Evolutionary conservation across 2,113 vertebrate genomes (phyloP).

Genomic region (Semicossyphus pulcher): DNA sequence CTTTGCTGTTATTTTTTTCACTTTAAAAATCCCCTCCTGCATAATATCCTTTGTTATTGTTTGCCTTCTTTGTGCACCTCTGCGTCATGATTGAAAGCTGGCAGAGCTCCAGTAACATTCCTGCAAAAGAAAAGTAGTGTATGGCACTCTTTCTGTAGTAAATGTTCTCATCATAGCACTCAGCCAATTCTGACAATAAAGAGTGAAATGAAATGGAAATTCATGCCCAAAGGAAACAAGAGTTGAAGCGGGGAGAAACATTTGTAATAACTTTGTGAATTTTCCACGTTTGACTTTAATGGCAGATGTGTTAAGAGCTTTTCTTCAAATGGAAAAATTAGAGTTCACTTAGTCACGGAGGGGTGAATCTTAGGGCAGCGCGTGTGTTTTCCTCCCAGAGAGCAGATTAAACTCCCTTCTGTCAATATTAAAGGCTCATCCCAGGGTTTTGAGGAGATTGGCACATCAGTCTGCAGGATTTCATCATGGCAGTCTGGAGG

Average conservation of each 20-base stretch:
- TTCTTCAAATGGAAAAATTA: constrained; percentile 45
- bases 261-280: constrained; percentile 41
- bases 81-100: not conserved
- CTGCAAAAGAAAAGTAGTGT: constrained; percentile 17
- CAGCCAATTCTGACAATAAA: constrained; percentile 29
- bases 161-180: constrained; percentile 40
- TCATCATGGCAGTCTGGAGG: constrained; percentile 58
- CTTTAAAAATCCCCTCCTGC: not conserved
- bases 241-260: constrained; percentile 14
- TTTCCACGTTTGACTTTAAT: constrained; percentile 41
- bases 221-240: constrained; percentile 56
- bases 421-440: constrained; percentile 64
- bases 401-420: constrained; percentile 53
- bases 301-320: constrained; percentile 49
- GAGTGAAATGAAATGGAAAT: constrained; percentile 41
- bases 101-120: not conserved
- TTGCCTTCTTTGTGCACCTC: no score
- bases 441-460: constrained; percentile 47
- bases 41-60: not conserved
- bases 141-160: not conserved
- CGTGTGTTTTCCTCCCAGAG: constrained; percentile 35
- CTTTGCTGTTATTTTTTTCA: no score
- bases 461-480: constrained; percentile 51
- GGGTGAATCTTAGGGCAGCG: constrained; percentile 56
- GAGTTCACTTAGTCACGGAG: constrained; percentile 51